Evolutionary conservation across 2,888 invertebrate genomes (phyloP).

Genomic region (Argyresthia goedartella): DNA sequence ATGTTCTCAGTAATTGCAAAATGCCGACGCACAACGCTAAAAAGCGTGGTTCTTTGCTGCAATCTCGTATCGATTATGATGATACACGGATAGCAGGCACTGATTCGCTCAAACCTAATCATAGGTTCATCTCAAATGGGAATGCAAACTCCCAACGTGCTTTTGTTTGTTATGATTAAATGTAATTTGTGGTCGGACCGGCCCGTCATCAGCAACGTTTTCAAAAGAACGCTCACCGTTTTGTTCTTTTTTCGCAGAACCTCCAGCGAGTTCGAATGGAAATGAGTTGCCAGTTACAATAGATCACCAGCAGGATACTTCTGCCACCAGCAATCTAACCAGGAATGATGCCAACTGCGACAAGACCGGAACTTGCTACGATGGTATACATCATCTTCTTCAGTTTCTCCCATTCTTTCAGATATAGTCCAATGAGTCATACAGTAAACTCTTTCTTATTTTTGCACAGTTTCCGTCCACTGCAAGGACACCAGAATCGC

Average conservation of each 20-base stretch:
- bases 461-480: slow-evolving; percentile 85
- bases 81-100: slow-evolving; percentile 32
- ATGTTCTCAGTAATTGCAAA: slow-evolving; percentile 39
- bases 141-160: slow-evolving; percentile 23
- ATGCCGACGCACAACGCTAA: slow-evolving; percentile 37
- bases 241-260: slow-evolving; percentile 56
- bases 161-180: slow-evolving; percentile 31
- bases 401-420: too few relatives aligned
- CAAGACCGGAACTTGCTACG: slow-evolving; percentile 94
- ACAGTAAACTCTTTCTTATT: background rate
- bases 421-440: too few relatives aligned
- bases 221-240: slow-evolving; percentile 9
- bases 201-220: background rate
- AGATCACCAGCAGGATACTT: slow-evolving; percentile 82
- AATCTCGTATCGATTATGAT: slow-evolving; percentile 56
- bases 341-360: slow-evolving; percentile 90
- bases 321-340: slow-evolving; percentile 77
- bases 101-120: slow-evolving; percentile 32
- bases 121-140: slow-evolving; percentile 28
- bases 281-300: slow-evolving; percentile 79
- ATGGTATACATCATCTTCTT: slow-evolving; percentile 74
- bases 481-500: slow-evolving; percentile 96
- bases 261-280: slow-evolving; percentile 44
- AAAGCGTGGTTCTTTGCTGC: slow-evolving; percentile 29
- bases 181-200: slow-evolving; percentile 7